phyloP scores from a whole-genome alignment of 2,113 vertebrate species.

The Daboia siamensis region DNA sequence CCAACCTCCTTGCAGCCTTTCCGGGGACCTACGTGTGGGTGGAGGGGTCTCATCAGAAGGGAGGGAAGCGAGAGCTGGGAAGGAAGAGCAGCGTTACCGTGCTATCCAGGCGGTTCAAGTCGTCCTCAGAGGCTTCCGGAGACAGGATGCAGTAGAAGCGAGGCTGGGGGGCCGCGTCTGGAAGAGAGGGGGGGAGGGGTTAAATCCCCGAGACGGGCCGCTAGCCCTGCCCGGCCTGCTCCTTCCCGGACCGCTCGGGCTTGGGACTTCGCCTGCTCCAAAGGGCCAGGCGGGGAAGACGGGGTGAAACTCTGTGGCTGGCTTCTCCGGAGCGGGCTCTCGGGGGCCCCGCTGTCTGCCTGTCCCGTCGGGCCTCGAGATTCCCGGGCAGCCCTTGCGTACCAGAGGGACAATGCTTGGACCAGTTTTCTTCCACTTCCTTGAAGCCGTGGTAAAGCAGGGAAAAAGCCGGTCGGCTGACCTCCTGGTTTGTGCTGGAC shows the following conservation, averaged over 20 bases:
- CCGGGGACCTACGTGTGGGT: neutral
- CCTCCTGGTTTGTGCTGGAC: constrained; percentile 78
- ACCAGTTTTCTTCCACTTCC: constrained; percentile 98
- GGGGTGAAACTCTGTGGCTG: neutral
- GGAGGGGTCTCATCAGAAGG: neutral
- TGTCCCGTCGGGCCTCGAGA: neutral
- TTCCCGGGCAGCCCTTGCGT: constrained; percentile 25
- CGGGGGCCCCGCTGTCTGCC: neutral
- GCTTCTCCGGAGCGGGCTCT: neutral
- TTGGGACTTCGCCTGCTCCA: neutral
- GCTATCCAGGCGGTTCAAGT: constrained; percentile 85
- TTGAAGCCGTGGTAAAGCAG: constrained; percentile 94
- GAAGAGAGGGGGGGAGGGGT: neutral
- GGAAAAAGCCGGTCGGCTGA: constrained; percentile 67
- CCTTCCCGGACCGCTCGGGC: neutral
- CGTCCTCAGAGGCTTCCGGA: constrained; percentile 91
- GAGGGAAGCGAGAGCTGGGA: neutral
- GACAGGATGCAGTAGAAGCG: constrained; percentile 96
- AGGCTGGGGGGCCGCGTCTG: constrained; percentile 86
- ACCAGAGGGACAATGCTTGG: constrained; percentile 92
- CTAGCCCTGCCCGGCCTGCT: neutral
- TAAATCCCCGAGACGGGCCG: too few species aligned
- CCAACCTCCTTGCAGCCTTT: neutral
- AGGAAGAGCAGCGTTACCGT: constrained; percentile 65
- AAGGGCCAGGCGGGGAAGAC: neutral